Percentiles rank a stretch among this genome's conserved stretches.
phyloP scores from a whole-genome alignment of 1,140 invertebrate genomes.

The Dryas iulia region DNA sequence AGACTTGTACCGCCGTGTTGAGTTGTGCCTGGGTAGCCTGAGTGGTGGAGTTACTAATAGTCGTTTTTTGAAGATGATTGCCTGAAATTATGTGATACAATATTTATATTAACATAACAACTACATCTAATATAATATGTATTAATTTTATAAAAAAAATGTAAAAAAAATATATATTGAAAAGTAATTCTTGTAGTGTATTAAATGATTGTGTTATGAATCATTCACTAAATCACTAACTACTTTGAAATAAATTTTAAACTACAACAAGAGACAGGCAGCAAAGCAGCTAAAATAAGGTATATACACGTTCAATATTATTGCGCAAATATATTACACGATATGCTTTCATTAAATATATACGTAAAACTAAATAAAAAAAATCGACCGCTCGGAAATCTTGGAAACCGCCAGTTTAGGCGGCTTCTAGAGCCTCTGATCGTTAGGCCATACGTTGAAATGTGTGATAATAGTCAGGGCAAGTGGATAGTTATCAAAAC shows the following conservation, averaged over 20 bases:
- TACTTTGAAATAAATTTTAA: not conserved
- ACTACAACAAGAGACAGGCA: constrained; percentile 32
- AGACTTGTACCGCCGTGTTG: constrained; percentile 59
- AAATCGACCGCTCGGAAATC: no score
- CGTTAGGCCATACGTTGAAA: no score
- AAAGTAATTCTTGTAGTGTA: not conserved
- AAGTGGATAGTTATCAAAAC: no score
- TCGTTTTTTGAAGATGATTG: constrained; percentile 55
- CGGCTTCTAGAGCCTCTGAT: no score
- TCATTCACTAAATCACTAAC: not conserved
- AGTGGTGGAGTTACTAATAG: constrained; percentile 51
- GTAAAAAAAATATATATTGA: not conserved
- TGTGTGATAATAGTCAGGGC: no score
- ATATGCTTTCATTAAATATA: no score
- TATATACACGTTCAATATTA: not conserved
- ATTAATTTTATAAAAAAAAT: not conserved
- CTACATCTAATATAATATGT: not conserved
- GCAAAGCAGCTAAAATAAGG: constrained; percentile 53
- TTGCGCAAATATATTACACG: not conserved
- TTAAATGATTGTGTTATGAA: not conserved
- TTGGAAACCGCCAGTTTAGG: no score
- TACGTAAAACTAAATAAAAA: no score
- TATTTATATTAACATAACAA: constrained; percentile 20
- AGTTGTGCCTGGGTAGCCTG: constrained; percentile 51
- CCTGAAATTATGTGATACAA: constrained; percentile 58